Evolutionary conservation across 2,888 invertebrate genomes (phyloP), one percentile per base, ranked within the genome.

Genomic region (Unio pictorum): DNA sequence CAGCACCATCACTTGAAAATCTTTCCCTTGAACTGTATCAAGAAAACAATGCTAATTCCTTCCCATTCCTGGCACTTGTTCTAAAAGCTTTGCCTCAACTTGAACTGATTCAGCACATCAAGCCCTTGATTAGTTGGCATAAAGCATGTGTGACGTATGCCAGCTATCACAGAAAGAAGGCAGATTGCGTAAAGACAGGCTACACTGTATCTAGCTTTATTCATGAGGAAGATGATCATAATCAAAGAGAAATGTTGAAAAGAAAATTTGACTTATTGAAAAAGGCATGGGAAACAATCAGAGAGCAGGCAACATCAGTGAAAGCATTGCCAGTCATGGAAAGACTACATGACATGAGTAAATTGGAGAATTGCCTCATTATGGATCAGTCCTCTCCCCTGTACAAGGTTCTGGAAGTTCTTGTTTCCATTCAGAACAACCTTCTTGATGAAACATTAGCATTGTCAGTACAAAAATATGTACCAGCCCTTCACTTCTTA

Each of bases 81-180:
- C 28, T 78, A 17, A 28, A 61, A 15, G 61, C 60, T 17, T 55
- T 55, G 28, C 28, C 67, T 23, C 34, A 63, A 20, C 67, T 81
- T 15, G 1, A 28, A 17, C 54, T 76, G 5, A 74, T 73, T 62
- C 61, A 71, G 26, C 68, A 74, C 55, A 71, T 81, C 4, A 59
- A 66, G 11, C 55, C 64, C 17, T 71, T 81, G 18, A 30, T 81
- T 15, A 75, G 71, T n/a, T 81, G 81, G 81, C 79, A 81, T 55
- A 34, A 74, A 55, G 23, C 71, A 28, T 68, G 69, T 23, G 71
- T 76, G 17, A 55, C 72, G 45, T 68, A 67, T 62, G 67, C 67
- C 30, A 78, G 72, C 67, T 81, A 76, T 66, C 72, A 66, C 55
- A 68, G 78, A 60, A 75, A 74, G 63, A 75, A 72, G 61, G 66